Evolutionary conservation across 2,113 vertebrate species (phyloP).

Genomic region (Mormyrus lacerda): DNA sequence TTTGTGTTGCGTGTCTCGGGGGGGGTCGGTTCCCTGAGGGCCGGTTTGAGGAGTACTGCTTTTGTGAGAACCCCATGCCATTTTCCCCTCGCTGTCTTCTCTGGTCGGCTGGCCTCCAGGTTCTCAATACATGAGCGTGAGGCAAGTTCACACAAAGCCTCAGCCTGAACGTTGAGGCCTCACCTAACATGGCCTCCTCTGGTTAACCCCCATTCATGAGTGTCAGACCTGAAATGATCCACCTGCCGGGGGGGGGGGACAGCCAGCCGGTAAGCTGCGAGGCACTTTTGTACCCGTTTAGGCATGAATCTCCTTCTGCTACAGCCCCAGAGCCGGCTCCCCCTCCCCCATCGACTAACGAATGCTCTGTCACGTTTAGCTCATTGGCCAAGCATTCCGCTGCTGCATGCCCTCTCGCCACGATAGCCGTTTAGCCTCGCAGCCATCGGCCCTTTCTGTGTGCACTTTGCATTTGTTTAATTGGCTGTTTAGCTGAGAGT

Average conservation of each 20-base stretch:
- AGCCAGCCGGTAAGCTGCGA: background rate
- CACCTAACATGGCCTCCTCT: background rate
- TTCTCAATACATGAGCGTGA: background rate
- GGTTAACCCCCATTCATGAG: background rate
- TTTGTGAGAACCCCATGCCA: background rate
- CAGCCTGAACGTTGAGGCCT: background rate
- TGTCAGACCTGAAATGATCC: background rate
- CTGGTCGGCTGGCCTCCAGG: background rate
- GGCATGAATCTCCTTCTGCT: background rate
- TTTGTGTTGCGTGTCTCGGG: background rate
- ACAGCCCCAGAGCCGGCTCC: background rate
- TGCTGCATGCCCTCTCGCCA: background rate
- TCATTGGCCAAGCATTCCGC: background rate
- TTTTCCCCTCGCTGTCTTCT: background rate
- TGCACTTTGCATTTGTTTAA: background rate
- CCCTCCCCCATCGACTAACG: background rate
- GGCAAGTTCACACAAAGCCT: background rate
- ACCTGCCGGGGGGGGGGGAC: background rate
- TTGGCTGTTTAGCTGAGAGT: background rate
- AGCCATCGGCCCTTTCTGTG: background rate
- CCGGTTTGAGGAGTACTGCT: background rate
- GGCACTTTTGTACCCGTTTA: background rate
- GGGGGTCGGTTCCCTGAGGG: background rate
- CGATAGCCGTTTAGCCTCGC: background rate
- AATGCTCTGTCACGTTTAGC: background rate